A percentile compares a stretch with the other conserved stretches of the same genome.
Evolutionary conservation across 2,888 invertebrate genomes (phyloP).

Genomic region (Chelonus formosanus): DNA sequence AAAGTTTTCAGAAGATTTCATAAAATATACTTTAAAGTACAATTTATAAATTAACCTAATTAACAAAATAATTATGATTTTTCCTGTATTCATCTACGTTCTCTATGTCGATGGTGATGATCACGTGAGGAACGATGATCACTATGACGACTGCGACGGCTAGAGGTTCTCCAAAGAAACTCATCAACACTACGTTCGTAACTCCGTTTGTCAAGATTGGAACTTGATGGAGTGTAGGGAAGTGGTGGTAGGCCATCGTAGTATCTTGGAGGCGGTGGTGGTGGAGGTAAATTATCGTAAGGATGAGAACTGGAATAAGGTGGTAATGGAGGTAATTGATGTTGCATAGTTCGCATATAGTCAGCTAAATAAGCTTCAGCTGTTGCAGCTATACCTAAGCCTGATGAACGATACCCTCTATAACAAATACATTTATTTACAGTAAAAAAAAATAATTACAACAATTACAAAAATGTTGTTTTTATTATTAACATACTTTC

Average conservation of each 20-base stretch:
- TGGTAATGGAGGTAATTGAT: conserved; percentile 84
- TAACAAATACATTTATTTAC: conserved; percentile 27
- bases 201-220: conserved; percentile 77
- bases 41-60: conserved; percentile 35
- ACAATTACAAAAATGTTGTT: conserved; percentile 3
- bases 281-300: conserved; percentile 63
- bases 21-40: too few species aligned
- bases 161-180: conserved; percentile 83
- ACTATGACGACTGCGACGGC: conserved; percentile 69
- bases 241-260: conserved; percentile 80
- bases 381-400: conserved; percentile 71
- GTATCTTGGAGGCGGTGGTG: conserved; percentile 75
- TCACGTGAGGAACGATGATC: conserved; percentile 69
- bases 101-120: conserved; percentile 71
- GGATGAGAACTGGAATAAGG: conserved; percentile 81
- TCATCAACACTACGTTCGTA: conserved; percentile 92
- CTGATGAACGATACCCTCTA: conserved; percentile 66
- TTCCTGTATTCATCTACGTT: conserved; percentile 67
- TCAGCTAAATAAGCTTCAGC: conserved; percentile 90
- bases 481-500: conserved; percentile 51
- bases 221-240: conserved; percentile 69
- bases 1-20: too few species aligned
- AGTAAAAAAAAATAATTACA: conserved; percentile 1
- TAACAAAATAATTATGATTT: conserved; percentile 19
- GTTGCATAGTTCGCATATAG: conserved; percentile 89